These are phyloP conservation scores for Hydropotes inermis DNA, from an alignment of 2,113 vertebrate species.

Conservation along the genomic window DNA sequence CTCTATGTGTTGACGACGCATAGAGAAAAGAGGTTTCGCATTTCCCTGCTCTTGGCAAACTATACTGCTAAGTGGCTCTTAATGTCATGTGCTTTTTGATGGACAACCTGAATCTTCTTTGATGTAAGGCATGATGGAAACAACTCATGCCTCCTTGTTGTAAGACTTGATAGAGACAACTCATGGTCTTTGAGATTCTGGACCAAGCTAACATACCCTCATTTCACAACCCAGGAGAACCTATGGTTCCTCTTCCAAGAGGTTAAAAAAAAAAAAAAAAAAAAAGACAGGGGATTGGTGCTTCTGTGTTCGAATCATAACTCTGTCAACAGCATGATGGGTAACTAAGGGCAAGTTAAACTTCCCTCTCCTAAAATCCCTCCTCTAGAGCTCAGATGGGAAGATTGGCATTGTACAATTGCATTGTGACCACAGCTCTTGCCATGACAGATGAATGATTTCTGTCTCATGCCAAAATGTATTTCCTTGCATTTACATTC, in stretches of 20 bases:
- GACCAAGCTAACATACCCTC: background rate
- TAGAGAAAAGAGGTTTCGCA: background rate
- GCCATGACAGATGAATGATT: background rate
- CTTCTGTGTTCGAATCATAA: background rate
- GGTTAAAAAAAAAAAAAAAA: background rate
- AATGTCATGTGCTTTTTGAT: background rate
- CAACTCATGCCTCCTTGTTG: background rate
- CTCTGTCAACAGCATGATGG: background rate
- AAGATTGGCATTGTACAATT: background rate
- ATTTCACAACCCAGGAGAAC: background rate
- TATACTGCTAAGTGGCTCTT: background rate
- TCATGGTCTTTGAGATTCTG: background rate
- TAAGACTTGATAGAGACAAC: background rate
- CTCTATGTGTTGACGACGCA: background rate
- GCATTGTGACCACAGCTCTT: background rate
- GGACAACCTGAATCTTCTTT: background rate
- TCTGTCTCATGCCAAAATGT: background rate
- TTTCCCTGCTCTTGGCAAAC: background rate
- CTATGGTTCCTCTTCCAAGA: background rate
- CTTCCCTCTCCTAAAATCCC: background rate
- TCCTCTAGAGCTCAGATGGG: background rate
- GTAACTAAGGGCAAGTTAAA: background rate
- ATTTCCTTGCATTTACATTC: slow-evolving; percentile 16
- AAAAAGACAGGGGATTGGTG: background rate
- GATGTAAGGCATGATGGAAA: background rate